Conservation (phyloP, 2,888 invertebrate species). For the Lypha dubia region DNA sequence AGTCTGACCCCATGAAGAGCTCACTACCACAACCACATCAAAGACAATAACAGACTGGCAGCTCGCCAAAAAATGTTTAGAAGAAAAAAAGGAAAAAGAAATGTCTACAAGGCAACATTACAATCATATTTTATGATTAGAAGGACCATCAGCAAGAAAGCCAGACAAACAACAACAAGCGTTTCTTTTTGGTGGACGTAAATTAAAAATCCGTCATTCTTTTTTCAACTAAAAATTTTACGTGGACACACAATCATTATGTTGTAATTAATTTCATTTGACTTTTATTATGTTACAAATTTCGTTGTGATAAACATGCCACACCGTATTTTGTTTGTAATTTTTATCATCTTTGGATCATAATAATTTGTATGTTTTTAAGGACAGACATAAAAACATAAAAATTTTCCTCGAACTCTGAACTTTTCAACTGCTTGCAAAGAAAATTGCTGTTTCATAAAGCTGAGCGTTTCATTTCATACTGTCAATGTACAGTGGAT, state of each 20-base stretch:
- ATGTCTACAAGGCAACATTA: constrained; percentile 11
- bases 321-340: constrained; percentile 17
- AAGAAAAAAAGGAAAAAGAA: background rate
- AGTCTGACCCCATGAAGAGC: constrained; percentile 39
- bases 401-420: background rate
- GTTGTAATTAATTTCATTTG: constrained; percentile 67
- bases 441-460: background rate
- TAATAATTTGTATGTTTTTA: background rate
- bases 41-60: background rate
- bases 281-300: constrained; percentile 53
- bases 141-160: constrained; percentile 20
- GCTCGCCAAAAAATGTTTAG: background rate
- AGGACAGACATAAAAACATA: background rate
- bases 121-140: constrained; percentile 55
- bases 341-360: background rate
- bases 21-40: background rate
- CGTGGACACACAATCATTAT: constrained; percentile 13
- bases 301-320: constrained; percentile 10
- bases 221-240: constrained; percentile 3
- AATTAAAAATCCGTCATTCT: background rate
- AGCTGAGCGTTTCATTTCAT: background rate
- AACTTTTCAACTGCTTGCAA: background rate
- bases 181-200: background rate
- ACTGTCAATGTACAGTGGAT: background rate
- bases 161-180: background rate